phyloP scores from a whole-genome alignment of 2,797 vertebrate genomes.

The Sebastiscus tertius region DNA sequence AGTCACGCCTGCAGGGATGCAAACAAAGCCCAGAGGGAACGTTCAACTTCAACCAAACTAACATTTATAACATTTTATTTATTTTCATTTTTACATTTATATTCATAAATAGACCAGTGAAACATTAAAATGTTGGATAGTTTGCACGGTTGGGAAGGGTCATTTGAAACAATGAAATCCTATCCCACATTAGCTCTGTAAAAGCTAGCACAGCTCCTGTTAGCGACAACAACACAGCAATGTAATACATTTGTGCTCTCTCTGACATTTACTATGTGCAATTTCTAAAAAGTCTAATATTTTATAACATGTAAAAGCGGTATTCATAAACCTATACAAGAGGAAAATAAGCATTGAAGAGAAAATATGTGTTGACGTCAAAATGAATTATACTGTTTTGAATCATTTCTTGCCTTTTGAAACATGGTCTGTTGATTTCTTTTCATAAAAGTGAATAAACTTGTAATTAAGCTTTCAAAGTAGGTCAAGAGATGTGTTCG shows the following conservation, averaged over 20 bases:
- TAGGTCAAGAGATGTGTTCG: slow-evolving; percentile 3
- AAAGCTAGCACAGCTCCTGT: neutral
- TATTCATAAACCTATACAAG: neutral
- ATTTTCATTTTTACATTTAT: neutral
- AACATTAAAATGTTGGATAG: neutral
- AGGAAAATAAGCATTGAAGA: neutral
- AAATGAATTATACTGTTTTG: neutral
- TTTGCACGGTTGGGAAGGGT: neutral
- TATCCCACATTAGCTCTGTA: neutral
- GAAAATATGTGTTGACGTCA: neutral
- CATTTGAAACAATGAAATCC: neutral
- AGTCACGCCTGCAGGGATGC: neutral
- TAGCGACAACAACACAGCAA: neutral
- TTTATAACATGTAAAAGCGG: neutral
- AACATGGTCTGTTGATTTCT: neutral
- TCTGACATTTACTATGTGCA: neutral
- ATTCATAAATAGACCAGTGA: neutral
- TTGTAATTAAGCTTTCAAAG: neutral
- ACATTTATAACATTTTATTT: neutral
- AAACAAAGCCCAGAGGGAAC: neutral
- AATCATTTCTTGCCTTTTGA: neutral
- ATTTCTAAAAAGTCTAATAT: neutral
- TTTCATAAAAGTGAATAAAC: neutral
- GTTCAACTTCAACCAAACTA: neutral
- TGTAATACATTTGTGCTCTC: neutral